Evolutionary conservation across 2,888 invertebrate species (phyloP).

Genomic region (Pemphredon lugubris): DNA sequence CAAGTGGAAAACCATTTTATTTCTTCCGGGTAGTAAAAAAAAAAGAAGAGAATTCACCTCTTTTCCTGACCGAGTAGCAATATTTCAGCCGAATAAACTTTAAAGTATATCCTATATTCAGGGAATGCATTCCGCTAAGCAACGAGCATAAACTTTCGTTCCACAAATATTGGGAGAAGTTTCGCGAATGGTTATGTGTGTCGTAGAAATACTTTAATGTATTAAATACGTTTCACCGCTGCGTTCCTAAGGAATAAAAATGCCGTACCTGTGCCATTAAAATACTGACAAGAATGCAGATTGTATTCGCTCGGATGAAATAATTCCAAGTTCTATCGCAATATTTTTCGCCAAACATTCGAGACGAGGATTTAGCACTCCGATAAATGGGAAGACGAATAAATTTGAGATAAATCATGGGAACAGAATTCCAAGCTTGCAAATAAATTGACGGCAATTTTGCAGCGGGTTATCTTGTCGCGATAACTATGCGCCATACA

Average conservation of each 20-base stretch:
- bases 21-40: not conserved
- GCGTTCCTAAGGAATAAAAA: too few relatives aligned
- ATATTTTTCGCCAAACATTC: not conserved
- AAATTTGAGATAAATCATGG: too few relatives aligned
- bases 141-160: not conserved
- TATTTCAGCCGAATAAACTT: slow-evolving; percentile 8
- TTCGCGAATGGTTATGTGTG: not conserved
- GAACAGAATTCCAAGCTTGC: too few relatives aligned
- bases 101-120: slow-evolving; percentile 1
- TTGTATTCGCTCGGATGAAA: too few relatives aligned
- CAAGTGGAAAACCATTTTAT: not conserved
- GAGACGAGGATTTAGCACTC: too few relatives aligned
- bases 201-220: not conserved
- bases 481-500: slow-evolving; percentile 13
- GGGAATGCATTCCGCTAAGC: not conserved
- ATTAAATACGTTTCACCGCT: not conserved
- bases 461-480: slow-evolving; percentile 12
- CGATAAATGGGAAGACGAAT: too few relatives aligned
- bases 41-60: too few relatives aligned
- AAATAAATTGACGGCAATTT: slow-evolving; percentile 17
- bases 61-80: not conserved
- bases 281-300: too few relatives aligned
- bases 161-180: slow-evolving; percentile 4
- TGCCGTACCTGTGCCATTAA: not conserved
- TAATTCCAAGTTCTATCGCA: too few relatives aligned